Conservation (phyloP, 2,113 vertebrate species). For the Mormoops blainvillei region DNA sequence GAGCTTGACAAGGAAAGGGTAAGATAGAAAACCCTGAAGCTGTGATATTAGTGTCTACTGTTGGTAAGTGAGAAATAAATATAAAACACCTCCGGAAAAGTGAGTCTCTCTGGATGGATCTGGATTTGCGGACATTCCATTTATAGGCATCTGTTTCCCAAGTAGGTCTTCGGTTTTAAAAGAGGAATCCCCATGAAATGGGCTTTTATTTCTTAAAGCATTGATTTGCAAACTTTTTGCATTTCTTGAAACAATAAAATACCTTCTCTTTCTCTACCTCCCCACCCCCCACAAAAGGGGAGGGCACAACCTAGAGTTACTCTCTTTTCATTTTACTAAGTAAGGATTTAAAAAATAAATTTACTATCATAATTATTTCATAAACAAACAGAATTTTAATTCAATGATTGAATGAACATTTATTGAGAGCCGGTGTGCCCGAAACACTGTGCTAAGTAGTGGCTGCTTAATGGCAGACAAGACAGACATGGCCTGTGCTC, state of each 20-base stretch:
- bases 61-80: neutral
- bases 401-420: neutral
- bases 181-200: neutral
- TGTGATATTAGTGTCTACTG: neutral
- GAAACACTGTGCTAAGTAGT: neutral
- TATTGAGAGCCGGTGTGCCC: neutral
- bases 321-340: neutral
- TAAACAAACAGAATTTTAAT: conserved; percentile 14
- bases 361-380: neutral
- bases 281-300: neutral
- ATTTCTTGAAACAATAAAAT: neutral
- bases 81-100: neutral
- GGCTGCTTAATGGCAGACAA: neutral
- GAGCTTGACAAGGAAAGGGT: neutral
- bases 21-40: neutral
- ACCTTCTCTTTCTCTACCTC: neutral
- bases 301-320: neutral
- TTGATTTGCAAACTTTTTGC: neutral
- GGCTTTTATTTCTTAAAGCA: neutral
- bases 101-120: neutral
- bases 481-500: neutral
- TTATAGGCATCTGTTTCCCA: neutral
- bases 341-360: neutral
- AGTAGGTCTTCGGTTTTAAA: neutral
- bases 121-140: neutral